Evolutionary conservation across 2,113 vertebrate species (phyloP), one percentile per base, ranked within the genome.

Genomic region (Sylvietta virens): DNA sequence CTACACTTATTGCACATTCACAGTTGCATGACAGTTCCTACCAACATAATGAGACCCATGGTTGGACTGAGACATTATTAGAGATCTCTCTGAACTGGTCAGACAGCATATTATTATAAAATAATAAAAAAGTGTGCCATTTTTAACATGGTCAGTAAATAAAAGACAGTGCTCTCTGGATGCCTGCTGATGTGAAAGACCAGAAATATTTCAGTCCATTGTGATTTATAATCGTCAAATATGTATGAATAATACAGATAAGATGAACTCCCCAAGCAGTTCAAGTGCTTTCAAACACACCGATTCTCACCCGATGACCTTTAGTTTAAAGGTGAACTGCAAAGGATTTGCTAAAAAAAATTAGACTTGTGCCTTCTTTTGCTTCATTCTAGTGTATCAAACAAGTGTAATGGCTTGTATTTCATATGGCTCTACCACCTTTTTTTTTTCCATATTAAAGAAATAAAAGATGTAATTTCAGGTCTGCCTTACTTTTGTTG

Each of bases 1-100:
- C 92, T 96, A 95, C 95, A 97, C 84, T 96, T 98, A 97, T 94
- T 97, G 95, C 95, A 96, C 92, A 97, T 97, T 96, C 93, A 97
- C 77, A 96, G 89, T 95, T 97, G 90, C 91, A 93, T 97, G 94
- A 97, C 97, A 96, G 95, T 97, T 97, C 93, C 96, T 97, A 95
- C 95, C 94, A 92, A 89, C 81, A 94, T 97, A 97, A 97, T 98
- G 94, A 98, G 97, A 97, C 83, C 94, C 86, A 86, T 51, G 89
- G 83, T 24, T 94, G 95, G 95, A 91, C 90, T 95, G 89, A 97
- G 94, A 88, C 87, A 95, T 97, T 98, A 97, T 97, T 97, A 97
- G 92, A 97, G 74, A 86, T 90, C 81, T 95, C 79, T 97, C 94
- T 97, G 96, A 98, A 96, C 94, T 97, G 94, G 89, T 96, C 88